A percentile compares a stretch with the other conserved stretches of the same genome.
These are phyloP conservation scores for Tachina lurida DNA, from an alignment of 2,888 invertebrate species.

Conservation along the genomic window DNA sequence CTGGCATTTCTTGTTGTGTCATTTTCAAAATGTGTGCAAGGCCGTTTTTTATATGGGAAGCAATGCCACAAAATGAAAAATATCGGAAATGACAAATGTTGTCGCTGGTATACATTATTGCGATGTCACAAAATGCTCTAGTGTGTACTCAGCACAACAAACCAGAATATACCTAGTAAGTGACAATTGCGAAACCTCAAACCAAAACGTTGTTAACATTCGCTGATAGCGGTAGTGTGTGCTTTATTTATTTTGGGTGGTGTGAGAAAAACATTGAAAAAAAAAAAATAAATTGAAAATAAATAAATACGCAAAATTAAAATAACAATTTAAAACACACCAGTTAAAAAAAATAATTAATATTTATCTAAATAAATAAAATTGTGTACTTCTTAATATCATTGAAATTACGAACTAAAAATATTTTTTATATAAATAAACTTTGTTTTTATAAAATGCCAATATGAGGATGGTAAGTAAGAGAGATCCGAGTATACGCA, in stretches of 20 bases:
- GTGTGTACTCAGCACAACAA: no score
- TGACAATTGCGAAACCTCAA: constrained; percentile 66
- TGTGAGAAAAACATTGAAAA: constrained; percentile 40
- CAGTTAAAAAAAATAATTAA: neutral
- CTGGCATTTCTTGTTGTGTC: no score
- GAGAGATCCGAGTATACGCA: neutral
- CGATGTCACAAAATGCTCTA: no score
- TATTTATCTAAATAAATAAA: neutral
- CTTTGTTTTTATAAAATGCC: constrained; percentile 28
- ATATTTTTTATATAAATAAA: neutral
- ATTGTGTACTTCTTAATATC: constrained; percentile 4
- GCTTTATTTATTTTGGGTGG: neutral
- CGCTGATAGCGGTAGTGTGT: constrained; percentile 50
- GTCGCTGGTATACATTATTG: no score
- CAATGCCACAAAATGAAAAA: no score
- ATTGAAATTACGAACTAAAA: neutral
- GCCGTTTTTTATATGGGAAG: no score
- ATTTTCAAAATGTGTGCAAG: no score
- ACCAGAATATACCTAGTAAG: constrained; percentile 29
- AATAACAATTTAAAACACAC: constrained; percentile 14
- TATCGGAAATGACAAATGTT: no score
- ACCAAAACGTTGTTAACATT: constrained; percentile 67
- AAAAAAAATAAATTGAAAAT: constrained; percentile 15
- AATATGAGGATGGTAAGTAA: constrained; percentile 66
- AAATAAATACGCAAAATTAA: constrained; percentile 13